Conservation (phyloP, 2,888 invertebrate species). For the Amphiduros pacificus region DNA sequence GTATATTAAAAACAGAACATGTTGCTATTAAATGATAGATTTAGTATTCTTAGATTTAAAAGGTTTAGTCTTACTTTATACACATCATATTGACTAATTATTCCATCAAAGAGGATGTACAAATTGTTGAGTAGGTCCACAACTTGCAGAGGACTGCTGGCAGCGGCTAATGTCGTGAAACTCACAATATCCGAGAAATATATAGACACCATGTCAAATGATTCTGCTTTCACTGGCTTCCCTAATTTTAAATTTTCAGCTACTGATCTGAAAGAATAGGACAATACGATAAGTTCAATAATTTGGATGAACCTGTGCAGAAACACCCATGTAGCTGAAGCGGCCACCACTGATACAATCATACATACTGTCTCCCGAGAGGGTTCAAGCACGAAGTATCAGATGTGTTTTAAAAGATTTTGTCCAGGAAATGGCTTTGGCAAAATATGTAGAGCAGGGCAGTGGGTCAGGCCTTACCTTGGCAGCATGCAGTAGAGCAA, state of each 20-base stretch:
- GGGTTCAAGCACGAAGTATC: no score
- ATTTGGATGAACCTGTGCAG: background rate
- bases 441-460: no score
- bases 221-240: constrained; percentile 46
- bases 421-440: no score
- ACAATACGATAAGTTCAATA: background rate
- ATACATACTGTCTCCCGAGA: background rate
- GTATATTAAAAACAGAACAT: no score
- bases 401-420: no score
- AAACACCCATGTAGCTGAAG: no score
- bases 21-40: no score
- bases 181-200: constrained; percentile 56
- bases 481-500: no score
- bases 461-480: no score
- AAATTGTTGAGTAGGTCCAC: constrained; percentile 43
- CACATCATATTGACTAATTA: constrained; percentile 46
- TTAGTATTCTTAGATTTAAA: no score
- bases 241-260: constrained; percentile 52
- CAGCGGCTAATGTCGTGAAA: constrained; percentile 49
- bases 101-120: constrained; percentile 47
- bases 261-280: constrained; percentile 41
- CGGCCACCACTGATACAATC: no score
- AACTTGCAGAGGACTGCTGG: constrained; percentile 51
- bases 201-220: constrained; percentile 51
- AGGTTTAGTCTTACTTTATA: constrained; percentile 51